These are phyloP conservation scores for Didymodactylos carnosus DNA, from an alignment of 2,888 invertebrate genomes.

Conservation along the genomic window DNA sequence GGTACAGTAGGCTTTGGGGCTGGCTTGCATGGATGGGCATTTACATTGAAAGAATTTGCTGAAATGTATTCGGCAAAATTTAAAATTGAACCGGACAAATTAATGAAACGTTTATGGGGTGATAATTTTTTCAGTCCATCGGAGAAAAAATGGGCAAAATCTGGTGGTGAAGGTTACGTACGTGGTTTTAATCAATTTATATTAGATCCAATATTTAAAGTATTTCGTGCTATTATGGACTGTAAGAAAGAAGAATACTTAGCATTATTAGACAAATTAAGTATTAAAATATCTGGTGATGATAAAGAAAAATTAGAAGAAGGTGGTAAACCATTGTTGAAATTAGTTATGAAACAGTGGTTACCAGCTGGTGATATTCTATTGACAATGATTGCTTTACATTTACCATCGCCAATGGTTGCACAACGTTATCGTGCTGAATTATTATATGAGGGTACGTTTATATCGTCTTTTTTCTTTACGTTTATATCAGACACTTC, in stretches of 20 bases:
- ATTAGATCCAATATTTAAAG: conserved; percentile 93
- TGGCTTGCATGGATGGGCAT: conserved; percentile 98
- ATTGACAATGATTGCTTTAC: conserved; percentile 99
- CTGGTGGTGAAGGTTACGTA: conserved; percentile 26
- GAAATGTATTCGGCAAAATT: conserved; percentile 98
- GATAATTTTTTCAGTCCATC: conserved; percentile 93
- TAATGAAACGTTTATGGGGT: conserved; percentile 86
- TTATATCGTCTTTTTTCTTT: too few species aligned
- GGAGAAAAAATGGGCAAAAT: conserved; percentile 89
- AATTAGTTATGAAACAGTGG: conserved; percentile 97
- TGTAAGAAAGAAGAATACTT: conserved; percentile 72
- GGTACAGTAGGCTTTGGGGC: conserved; percentile 99
- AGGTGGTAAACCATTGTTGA: conserved; percentile 81
- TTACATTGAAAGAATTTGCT: conserved; percentile 95
- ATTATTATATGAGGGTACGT: conserved; percentile 11
- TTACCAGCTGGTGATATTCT: conserved; percentile 96
- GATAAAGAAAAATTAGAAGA: conserved; percentile 56
- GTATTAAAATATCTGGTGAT: conserved; percentile 72
- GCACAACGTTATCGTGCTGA: conserved; percentile 81
- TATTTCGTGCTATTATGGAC: conserved; percentile 68
- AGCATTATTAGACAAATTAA: conserved; percentile 65
- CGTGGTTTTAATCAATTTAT: conserved; percentile 98
- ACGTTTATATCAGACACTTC: too few species aligned
- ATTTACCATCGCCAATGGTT: conserved; percentile 91
- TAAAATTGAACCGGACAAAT: conserved; percentile 69